phyloP scores from a whole-genome alignment of 64 coral and sea anemone genomes.

The Montipora efflorescens region DNA sequence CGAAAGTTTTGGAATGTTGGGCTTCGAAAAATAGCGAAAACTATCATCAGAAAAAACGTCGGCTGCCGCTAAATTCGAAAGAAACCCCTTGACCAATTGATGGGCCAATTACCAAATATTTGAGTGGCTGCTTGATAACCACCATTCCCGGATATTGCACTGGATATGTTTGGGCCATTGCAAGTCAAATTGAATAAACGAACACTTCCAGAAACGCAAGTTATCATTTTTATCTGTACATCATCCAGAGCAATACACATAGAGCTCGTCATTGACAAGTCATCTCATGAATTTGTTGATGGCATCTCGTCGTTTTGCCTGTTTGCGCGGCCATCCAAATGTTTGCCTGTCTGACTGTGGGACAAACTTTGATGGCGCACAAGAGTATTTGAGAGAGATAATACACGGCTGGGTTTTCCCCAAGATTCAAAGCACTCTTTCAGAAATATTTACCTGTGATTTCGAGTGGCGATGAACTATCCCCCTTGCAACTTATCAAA shows the following conservation, averaged over 20 bases:
- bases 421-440: slow-evolving; percentile 53
- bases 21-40: slow-evolving; percentile 7
- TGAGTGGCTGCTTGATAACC: slow-evolving; percentile 34
- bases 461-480: no score
- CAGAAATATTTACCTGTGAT: background rate
- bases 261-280: slow-evolving; percentile 51
- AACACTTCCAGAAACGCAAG: slow-evolving; percentile 52
- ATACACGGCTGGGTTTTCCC: slow-evolving; percentile 38
- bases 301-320: slow-evolving; percentile 53
- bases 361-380: slow-evolving; percentile 58
- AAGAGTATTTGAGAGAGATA: slow-evolving; percentile 52
- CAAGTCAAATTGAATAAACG: slow-evolving; percentile 27
- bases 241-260: slow-evolving; percentile 63
- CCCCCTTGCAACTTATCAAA: no score
- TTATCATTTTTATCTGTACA: slow-evolving; percentile 55
- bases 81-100: slow-evolving; percentile 61
- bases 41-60: slow-evolving; percentile 35
- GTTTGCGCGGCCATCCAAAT: slow-evolving; percentile 46
- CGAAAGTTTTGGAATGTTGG: background rate
- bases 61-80: slow-evolving; percentile 54
- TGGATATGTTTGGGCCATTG: slow-evolving; percentile 78
- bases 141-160: slow-evolving; percentile 55
- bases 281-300: slow-evolving; percentile 44
- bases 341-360: slow-evolving; percentile 64
- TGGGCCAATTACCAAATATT: slow-evolving; percentile 81